Conservation (phyloP, 1,140 invertebrate species). For the Bombus waltoni region DNA sequence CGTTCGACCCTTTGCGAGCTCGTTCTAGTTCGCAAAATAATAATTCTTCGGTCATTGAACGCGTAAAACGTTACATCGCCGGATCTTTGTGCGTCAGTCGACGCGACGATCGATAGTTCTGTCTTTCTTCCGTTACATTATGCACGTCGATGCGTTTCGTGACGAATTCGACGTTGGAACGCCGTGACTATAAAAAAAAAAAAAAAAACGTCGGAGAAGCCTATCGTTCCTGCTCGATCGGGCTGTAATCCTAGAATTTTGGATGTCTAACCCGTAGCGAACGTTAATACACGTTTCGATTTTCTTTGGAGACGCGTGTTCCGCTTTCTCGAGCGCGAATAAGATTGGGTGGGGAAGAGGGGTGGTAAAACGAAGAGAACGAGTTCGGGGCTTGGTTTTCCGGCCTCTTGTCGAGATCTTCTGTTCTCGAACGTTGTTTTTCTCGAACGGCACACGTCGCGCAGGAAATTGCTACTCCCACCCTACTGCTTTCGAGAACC, state of each 20-base stretch:
- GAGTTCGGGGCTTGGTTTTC: too few relatives aligned
- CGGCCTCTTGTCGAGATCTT: slow-evolving; percentile 24
- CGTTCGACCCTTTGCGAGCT: background rate
- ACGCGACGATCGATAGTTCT: slow-evolving; percentile 1
- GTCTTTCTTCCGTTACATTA: background rate
- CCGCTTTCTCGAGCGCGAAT: slow-evolving; percentile 20
- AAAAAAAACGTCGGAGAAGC: background rate
- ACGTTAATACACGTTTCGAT: slow-evolving; percentile 66
- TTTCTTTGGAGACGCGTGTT: slow-evolving; percentile 38
- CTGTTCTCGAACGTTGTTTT: slow-evolving; percentile 57
- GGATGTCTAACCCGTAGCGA: background rate
- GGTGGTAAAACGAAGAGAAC: background rate
- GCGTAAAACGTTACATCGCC: background rate
- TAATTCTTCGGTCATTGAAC: background rate
- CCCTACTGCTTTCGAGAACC: background rate
- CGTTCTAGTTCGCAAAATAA: slow-evolving; percentile 9
- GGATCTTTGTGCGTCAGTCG: background rate
- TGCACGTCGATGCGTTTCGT: background rate
- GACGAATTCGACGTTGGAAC: background rate
- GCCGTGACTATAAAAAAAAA: background rate
- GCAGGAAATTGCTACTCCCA: slow-evolving; percentile 52
- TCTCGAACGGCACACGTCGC: slow-evolving; percentile 56
- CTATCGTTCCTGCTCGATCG: background rate
- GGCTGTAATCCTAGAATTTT: background rate
- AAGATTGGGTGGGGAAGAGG: background rate